Conservation (phyloP, 2,888 invertebrate species). For the Meganola albula region DNA sequence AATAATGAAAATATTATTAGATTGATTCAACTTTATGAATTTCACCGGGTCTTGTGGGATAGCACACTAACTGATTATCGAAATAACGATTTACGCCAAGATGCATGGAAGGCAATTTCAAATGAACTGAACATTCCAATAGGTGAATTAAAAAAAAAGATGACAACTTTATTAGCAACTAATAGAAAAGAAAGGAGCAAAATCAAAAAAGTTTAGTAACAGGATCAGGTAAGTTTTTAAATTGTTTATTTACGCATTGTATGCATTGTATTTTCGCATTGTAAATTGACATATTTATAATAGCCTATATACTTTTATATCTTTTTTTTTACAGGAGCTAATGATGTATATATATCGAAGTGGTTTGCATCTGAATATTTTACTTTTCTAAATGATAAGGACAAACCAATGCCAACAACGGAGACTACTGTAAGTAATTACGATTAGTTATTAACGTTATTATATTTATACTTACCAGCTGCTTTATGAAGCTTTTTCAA, state of each 20-base stretch:
- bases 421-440: constrained; percentile 12
- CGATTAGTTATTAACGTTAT: constrained; percentile 14
- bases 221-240: constrained; percentile 18
- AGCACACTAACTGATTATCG: constrained; percentile 20
- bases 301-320: constrained; percentile 12
- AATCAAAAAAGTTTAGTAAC: constrained; percentile 19
- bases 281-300: constrained; percentile 17
- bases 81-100: constrained; percentile 22
- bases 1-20: constrained; percentile 18
- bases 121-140: constrained; percentile 19
- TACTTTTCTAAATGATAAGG: constrained; percentile 17
- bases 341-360: constrained; percentile 16
- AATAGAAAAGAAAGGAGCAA: constrained; percentile 20
- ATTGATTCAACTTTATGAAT: constrained; percentile 25
- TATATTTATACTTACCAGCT: constrained; percentile 9
- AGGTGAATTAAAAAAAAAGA: constrained; percentile 17
- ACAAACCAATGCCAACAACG: constrained; percentile 16
- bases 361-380: constrained; percentile 16
- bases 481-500: constrained; percentile 9
- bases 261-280: constrained; percentile 14
- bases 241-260: constrained; percentile 15
- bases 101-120: constrained; percentile 23
- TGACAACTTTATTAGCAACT: constrained; percentile 21
- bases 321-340: constrained; percentile 16
- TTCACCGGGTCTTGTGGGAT: constrained; percentile 23